Percentiles rank a stretch among this genome's conserved stretches.
Evolutionary conservation across 2,888 invertebrate genomes (phyloP).

Genomic region (Apamea monoglypha): DNA sequence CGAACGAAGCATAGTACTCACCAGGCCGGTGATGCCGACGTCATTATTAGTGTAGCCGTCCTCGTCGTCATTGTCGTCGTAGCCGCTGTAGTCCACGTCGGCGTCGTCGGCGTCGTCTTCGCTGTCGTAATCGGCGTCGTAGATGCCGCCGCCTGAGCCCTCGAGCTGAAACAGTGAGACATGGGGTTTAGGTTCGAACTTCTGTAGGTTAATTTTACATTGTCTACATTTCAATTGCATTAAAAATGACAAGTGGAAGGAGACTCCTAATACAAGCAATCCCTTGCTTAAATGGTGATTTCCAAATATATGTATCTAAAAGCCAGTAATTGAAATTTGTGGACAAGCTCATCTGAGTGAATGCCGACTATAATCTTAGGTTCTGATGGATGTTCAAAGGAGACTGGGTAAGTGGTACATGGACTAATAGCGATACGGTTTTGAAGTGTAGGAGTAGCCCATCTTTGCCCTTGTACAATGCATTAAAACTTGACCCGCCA

Average conservation of each 20-base stretch:
- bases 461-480: neutral
- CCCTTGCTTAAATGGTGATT: too few species aligned
- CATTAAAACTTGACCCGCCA: neutral
- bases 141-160: slow-evolving; percentile 81
- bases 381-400: neutral
- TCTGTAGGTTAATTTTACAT: too few species aligned
- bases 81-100: slow-evolving; percentile 82
- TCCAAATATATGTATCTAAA: too few species aligned
- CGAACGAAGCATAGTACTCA: slow-evolving; percentile 70
- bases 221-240: too few species aligned
- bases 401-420: neutral
- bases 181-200: neutral
- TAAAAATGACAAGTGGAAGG: too few species aligned
- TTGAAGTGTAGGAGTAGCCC: neutral
- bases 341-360: neutral
- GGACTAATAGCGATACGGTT: neutral
- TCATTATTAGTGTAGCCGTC: slow-evolving; percentile 79
- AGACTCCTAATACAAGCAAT: too few species aligned
- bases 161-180: slow-evolving; percentile 75
- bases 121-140: slow-evolving; percentile 85
- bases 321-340: too few species aligned
- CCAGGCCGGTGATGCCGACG: slow-evolving; percentile 75
- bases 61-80: slow-evolving; percentile 79
- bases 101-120: slow-evolving; percentile 81
- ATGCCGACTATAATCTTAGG: neutral